Base-by-base conservation (phyloP, 2,888 invertebrate species). In the Serrognathus titanus region DNA sequence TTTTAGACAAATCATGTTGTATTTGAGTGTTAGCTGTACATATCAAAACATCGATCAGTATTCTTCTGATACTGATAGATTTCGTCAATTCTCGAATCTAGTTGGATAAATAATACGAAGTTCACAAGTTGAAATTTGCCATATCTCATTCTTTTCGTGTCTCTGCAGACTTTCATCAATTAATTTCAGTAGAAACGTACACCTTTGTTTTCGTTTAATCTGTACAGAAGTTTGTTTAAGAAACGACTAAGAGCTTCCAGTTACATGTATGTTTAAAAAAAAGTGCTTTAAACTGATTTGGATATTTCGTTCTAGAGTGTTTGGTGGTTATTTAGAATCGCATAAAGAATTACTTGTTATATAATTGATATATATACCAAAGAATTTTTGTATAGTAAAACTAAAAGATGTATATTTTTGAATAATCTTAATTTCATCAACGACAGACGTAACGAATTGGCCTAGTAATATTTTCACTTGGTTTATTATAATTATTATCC, bases 301-400 rank as follows among this genome's bases (percentile, higher is more conserved):
- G 43, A 43, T 43, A 7, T 43, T 20, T 16, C 16, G 43, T 31
- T 43, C 45, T 48, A 41, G 16, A 36, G n/a, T 47, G 39, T 49
- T 36, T 49, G 31, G 13, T 50, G 20, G 50, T 50, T 36, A 37
- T 39, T 11, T 50, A 35, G 37, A 50, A 37, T 39, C 16, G 12
- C 12, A 16, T 35, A 11, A 50, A 40, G 36, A 38, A n/a, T 38
- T 35, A 50, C 12, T 50, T 40, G 12, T 50, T 31, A 31, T 11
- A 52, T 46, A 35, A 16, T 45, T 47, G 41, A 56, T 69, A 68
- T 71, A 71, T 71, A 76, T 76, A 76, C 76, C 76, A 76, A 76
- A 75, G 75, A 76, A 75, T 74, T 75, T 74, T 75, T 75, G 74
- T 75, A 72, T 73, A 74, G 70, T 73, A 69, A 70, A 67, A 71